Evolutionary conservation across 2,113 vertebrate genomes (phyloP).

Genomic region (Pollimyrus isidori): DNA sequence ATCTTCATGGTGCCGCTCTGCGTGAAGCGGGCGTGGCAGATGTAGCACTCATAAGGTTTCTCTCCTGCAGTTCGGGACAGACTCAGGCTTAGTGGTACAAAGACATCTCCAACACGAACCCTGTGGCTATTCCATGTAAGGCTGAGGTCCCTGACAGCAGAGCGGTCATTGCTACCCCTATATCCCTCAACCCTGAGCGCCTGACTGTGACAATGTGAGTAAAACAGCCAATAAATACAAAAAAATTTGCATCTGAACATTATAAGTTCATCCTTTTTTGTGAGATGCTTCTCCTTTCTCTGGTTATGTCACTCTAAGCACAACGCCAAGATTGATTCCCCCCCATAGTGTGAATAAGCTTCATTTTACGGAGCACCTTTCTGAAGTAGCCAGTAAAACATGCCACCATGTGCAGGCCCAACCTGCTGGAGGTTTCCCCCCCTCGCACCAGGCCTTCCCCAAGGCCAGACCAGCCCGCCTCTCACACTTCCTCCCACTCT

Average conservation of each 20-base stretch:
- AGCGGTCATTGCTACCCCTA: background rate
- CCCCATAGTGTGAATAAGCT: background rate
- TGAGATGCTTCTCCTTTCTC: background rate
- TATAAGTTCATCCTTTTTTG: background rate
- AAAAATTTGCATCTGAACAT: background rate
- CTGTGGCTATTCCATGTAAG: background rate
- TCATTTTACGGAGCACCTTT: background rate
- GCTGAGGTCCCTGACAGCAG: background rate
- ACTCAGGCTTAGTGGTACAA: background rate
- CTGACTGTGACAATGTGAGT: background rate
- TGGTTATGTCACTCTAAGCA: background rate
- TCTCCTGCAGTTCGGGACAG: constrained; percentile 63
- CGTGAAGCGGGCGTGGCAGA: constrained; percentile 96
- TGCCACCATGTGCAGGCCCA: background rate
- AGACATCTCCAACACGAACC: background rate
- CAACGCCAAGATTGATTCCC: background rate
- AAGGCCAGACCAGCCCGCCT: background rate
- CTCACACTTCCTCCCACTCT: background rate
- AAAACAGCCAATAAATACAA: background rate
- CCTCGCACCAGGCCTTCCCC: background rate
- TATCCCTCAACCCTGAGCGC: background rate
- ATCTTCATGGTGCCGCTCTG: constrained; percentile 99
- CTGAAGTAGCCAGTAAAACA: background rate
- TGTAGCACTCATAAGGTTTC: constrained; percentile 98
- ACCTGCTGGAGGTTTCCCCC: background rate